Percentiles rank a stretch among this genome's conserved stretches.
phyloP scores from a whole-genome alignment of 2,113 vertebrate species.

The Leiothrix lutea region DNA sequence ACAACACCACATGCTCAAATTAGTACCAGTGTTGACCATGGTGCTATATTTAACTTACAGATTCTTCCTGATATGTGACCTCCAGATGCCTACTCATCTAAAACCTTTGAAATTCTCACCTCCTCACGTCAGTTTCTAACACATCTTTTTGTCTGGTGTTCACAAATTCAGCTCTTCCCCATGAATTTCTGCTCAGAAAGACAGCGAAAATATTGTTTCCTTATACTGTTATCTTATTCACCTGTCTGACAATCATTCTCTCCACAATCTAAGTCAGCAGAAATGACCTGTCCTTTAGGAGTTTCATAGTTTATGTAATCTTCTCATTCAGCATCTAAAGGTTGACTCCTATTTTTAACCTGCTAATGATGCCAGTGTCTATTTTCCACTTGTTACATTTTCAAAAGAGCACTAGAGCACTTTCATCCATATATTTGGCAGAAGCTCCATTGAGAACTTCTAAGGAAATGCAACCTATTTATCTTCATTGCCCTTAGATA shows the following conservation, averaged over 20 bases:
- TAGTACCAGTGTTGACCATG: background rate
- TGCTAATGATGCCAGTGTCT: constrained; percentile 1
- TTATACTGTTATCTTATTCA: background rate
- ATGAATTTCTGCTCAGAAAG: background rate
- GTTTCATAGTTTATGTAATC: background rate
- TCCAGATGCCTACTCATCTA: background rate
- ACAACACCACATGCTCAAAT: background rate
- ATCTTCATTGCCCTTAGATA: constrained; percentile 10
- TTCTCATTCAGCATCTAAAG: constrained; percentile 6
- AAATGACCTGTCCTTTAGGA: background rate
- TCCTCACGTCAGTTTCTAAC: background rate
- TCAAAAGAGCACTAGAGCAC: background rate
- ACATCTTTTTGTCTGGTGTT: background rate
- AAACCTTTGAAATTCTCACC: background rate
- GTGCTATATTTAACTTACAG: background rate
- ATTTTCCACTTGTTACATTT: constrained; percentile 49
- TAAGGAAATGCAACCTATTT: constrained; percentile 6
- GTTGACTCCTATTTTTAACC: constrained; percentile 20
- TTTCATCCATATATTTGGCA: constrained; percentile 31
- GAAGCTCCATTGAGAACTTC: background rate
- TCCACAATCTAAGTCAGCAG: background rate
- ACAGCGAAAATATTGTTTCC: background rate
- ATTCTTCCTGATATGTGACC: background rate
- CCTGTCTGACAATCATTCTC: background rate
- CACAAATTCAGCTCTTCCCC: background rate